Evolutionary conservation across 2,888 invertebrate genomes (phyloP), one percentile per base, ranked within the genome.

Genomic region (Diarsia mendica): DNA sequence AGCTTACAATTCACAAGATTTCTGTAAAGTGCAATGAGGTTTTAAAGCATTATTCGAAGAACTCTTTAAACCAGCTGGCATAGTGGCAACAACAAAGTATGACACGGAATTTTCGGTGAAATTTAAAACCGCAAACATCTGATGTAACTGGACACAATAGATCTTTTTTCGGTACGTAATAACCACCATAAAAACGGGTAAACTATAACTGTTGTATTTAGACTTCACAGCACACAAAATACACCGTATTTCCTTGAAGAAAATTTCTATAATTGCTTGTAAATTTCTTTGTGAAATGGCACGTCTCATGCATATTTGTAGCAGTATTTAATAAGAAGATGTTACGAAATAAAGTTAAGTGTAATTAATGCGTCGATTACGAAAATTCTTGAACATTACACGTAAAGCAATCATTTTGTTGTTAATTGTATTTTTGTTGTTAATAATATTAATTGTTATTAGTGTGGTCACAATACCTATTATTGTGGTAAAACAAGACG

Each of bases 61-160:
- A 63, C 28, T 69, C 13, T 46, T 49, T 72, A 79, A 66, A 68
- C 18, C 8, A 72, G 13, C 33, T 78, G 39, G 51, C 67, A 33
- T 28, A 11, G 28, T 39, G 49, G 63, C 46, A 58, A 55, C 15
- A 9, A 46, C 53, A 67, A 68, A 76, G 67, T 55, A 69, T 60
- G 72, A 68, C 58, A 71, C 55, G 49, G 76, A 69, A 77, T 58
- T 60, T 70, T 65, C 28, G 70, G 82, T 64, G 79, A 85, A 86
- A 82, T 67, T 84, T 51, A 60, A 67, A 75, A 84, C 79, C 77
- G n/a, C 79, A 74, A 76, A 63, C 53, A 28, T 67, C 67, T 87
- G 77, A 84, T 72, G 75, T 79, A 85, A 84, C 69, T 76, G 33
- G 63, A 63, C n/a, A 84, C 77, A 77, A 79, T 20, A 77, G 58